Conservation (phyloP, 2,888 invertebrate genomes). For the Apotomis turbidana region DNA sequence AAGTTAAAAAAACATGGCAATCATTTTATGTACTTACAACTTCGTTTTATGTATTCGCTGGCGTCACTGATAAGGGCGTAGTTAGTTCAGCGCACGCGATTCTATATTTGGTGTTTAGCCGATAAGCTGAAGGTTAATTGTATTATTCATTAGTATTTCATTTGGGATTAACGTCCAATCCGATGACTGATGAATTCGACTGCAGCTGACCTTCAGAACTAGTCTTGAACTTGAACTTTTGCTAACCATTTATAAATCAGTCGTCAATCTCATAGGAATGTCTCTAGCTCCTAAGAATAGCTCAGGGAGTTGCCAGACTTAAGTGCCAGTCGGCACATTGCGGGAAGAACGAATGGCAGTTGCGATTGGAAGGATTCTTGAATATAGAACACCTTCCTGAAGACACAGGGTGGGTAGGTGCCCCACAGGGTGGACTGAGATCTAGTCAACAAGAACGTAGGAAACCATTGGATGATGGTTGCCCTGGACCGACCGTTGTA, state of each 20-base stretch:
- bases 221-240: conserved; percentile 27
- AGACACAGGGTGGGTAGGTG: no score
- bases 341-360: no score
- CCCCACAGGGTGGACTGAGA: no score
- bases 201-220: conserved; percentile 25
- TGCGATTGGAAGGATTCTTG: no score
- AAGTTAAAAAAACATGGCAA: conserved; percentile 6
- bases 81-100: conserved; percentile 55
- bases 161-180: conserved; percentile 23
- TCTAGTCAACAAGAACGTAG: no score
- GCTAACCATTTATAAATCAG: background rate
- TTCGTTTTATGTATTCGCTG: conserved; percentile 42
- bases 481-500: no score
- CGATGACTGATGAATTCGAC: conserved; percentile 21
- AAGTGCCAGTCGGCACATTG: no score
- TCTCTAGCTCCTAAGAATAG: no score
- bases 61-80: conserved; percentile 54
- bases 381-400: no score
- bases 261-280: no score
- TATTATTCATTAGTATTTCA: conserved; percentile 43
- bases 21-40: conserved; percentile 22
- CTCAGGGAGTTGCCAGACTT: no score
- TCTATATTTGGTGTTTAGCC: conserved; percentile 58
- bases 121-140: conserved; percentile 74
- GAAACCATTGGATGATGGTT: no score